Evolutionary conservation across 2,888 invertebrate species (phyloP), one percentile per base, ranked within the genome.

Genomic region (Conistra vaccinii): DNA sequence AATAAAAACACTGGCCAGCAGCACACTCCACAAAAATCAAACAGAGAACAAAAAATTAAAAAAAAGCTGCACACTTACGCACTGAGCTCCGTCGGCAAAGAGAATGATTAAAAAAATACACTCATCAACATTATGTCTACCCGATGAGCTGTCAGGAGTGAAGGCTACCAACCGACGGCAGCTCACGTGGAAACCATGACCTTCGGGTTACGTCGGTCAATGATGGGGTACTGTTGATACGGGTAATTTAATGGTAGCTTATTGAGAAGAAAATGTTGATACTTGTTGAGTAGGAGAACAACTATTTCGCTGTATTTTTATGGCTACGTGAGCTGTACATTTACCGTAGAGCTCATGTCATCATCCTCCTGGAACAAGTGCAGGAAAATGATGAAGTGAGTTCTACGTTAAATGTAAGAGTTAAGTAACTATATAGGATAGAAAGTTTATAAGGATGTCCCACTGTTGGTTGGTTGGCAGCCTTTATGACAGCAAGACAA

Each of bases 91-190:
- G 80, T 67, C 86, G 61, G 90, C 89, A 90, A 87, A 89, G 85
- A 86, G 88, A 87, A 89, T 90, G 89, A 91, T 90, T 92, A 94
- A 94, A 93, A 93, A 92, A 89, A 89, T 89, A 92, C 69, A 76
- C 93, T 91, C 92, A 91, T 93, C 93, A 93, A 92, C 93, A 93
- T 94, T 93, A 94, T 93, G 95, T 95, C 95, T 78, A 91, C 84
- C 85, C 92, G 90, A 93, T 94, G 94, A 93, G 87, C 94, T 94
- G 96, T 95, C 95, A 93, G 90, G 90, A 90, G 86, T 89, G 87
- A 88, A 86, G 92, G 94, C 95, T 95, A 94, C 95, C 91, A 94
- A 91, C 93, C 90, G 88, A 89, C 86, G 76, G 84, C 86, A 87
- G 85, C 87, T 85, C 86, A 85, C 80, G 86, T 86, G 84, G 88